Percentiles rank a stretch among this genome's conserved stretches.
Conservation (phyloP, 2,797 vertebrate genomes). For the Sparus aurata region DNA sequence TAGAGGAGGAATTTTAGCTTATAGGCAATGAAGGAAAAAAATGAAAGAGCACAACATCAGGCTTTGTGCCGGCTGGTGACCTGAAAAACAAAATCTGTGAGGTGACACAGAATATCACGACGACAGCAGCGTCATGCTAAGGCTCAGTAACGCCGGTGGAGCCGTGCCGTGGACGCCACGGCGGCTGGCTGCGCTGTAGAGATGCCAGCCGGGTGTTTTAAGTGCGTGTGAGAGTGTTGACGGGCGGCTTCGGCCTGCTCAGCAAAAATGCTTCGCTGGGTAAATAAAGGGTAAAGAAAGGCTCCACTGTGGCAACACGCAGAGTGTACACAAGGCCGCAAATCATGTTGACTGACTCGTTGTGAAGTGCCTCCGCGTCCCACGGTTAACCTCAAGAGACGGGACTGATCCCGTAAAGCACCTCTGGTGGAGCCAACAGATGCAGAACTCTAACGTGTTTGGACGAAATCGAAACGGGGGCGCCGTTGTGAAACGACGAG, state of each 20-base stretch:
- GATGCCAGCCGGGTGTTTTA: conserved; percentile 9
- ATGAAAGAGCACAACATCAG: not conserved
- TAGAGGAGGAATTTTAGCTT: conserved; percentile 1
- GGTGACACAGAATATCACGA: not conserved
- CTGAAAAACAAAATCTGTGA: conserved; percentile 23
- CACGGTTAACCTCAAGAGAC: conserved; percentile 14
- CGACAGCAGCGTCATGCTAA: conserved; percentile 16
- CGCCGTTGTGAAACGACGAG: not conserved
- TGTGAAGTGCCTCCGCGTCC: conserved; percentile 12
- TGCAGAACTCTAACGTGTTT: not conserved
- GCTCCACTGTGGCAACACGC: conserved; percentile 34
- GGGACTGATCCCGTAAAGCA: not conserved
- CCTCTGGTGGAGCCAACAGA: not conserved
- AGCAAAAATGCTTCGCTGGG: conserved; percentile 27
- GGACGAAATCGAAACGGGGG: not conserved
- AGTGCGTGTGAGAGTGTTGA: conserved; percentile 18
- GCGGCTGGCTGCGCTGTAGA: not conserved
- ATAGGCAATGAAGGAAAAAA: conserved; percentile 2
- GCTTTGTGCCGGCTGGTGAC: not conserved
- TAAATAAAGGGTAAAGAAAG: conserved; percentile 33
- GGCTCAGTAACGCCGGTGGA: not conserved
- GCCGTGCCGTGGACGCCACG: conserved; percentile 16
- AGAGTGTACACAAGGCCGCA: conserved; percentile 16
- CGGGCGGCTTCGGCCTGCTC: conserved; percentile 19
- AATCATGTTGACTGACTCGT: conserved; percentile 31